These are phyloP conservation scores for Camponotus vicinus DNA, from an alignment of 1,140 invertebrate genomes.

Conservation along the genomic window DNA sequence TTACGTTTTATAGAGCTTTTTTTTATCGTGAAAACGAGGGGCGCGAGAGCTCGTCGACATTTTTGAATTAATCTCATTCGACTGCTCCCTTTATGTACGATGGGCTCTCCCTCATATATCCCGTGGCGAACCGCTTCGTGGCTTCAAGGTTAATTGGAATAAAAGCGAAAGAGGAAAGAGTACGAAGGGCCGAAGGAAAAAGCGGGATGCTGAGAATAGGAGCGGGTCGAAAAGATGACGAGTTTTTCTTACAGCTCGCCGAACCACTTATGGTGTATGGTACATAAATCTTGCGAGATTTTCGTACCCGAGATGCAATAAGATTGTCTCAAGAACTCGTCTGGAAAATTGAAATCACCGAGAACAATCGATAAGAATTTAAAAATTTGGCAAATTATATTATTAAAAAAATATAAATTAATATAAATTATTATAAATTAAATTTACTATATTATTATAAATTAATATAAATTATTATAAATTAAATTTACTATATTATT, in stretches of 20 bases:
- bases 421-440: too few species aligned
- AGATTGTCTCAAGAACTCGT: background rate
- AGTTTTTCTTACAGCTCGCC: constrained; percentile 37
- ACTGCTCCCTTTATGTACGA: constrained; percentile 78
- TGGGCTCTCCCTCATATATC: constrained; percentile 69
- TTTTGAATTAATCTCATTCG: constrained; percentile 82
- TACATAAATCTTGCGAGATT: constrained; percentile 4
- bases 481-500: too few species aligned
- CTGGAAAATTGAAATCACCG: background rate
- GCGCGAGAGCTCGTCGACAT: constrained; percentile 72
- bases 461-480: too few species aligned
- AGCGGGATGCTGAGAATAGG: constrained; percentile 20
- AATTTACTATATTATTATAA: too few species aligned
- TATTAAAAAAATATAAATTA: too few species aligned
- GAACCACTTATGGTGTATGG: background rate
- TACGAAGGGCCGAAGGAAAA: constrained; percentile 28
- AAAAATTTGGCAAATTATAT: background rate
- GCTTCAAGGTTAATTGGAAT: constrained; percentile 81
- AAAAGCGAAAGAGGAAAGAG: constrained; percentile 70
- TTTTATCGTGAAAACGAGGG: constrained; percentile 55
- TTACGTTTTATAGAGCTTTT: constrained; percentile 31
- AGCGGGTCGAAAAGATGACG: constrained; percentile 30
- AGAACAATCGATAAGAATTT: background rate
- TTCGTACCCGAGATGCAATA: background rate
- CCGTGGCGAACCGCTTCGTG: constrained; percentile 68